Base-by-base conservation (phyloP, 1,140 invertebrate species). In the Magallana gigas region DNA sequence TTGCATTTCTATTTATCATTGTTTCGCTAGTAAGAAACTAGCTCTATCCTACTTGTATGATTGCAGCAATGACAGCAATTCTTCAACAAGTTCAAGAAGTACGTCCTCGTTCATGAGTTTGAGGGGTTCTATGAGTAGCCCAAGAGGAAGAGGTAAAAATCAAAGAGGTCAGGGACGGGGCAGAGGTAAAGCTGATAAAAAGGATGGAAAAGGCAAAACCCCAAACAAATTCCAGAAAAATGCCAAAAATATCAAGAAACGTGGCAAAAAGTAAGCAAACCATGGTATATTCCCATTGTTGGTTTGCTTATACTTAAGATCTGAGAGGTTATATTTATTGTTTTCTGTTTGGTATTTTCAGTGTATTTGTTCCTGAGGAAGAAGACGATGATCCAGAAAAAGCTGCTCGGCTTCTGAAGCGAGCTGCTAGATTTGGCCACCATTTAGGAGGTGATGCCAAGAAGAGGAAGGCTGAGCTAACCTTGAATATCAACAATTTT, bases 371-470 rank as follows among this genome's bases (percentile, higher is more conserved):
- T 16, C 83, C 85, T 48, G 36, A 83, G 80, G 68, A 71, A 4
- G 68, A 71, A 5, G 88, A 87, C 62, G 88, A 93, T 84, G 93
- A 93, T 88, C 93, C 94, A 57, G 90, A 91, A 60, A 94, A 94
- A 80, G 90, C 90, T 86, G 94, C 92, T 18, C 92, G 94, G 80
- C 91, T 95, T 85, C 90, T 95, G 86, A 95, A 95, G 83, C 92
- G 98, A 91, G 98, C 98, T 84, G 98, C 97, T 87, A 95, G 98
- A 92, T 99, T 99, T 94, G 93, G 92, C 83, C 92, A 93, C 12
- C 93, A 94, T 85, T 89, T 94, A 83, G 90, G 90, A 23, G 89
- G 91, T 48, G 88, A 36, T 36, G 87, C 85, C 81, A 92, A 90
- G 71, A 90, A 88, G 76, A 91, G 88, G 11, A 90, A 90, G 59